phyloP scores from a whole-genome alignment of 2,113 vertebrate genomes.

The Lynx canadensis region DNA sequence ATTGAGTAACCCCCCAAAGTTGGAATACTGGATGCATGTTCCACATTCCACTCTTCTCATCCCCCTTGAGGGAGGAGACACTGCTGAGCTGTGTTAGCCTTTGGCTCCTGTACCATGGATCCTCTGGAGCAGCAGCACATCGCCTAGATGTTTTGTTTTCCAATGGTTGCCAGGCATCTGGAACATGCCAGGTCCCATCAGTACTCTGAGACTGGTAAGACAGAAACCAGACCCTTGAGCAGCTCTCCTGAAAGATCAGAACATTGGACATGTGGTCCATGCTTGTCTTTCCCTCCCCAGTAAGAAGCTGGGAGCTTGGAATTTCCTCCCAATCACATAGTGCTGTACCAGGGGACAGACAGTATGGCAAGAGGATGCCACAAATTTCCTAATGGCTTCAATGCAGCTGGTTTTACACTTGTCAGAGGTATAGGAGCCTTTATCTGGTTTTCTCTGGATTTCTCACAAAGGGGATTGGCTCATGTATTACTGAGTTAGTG shows the following conservation, averaged over 20 bases:
- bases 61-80: background rate
- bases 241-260: background rate
- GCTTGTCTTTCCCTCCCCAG: background rate
- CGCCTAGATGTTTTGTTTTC: background rate
- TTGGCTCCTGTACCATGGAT: background rate
- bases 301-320: background rate
- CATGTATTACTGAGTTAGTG: background rate
- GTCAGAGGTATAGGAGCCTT: background rate
- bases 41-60: background rate
- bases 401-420: background rate
- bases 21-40: background rate
- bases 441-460: background rate
- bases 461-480: background rate
- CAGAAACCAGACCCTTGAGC: background rate
- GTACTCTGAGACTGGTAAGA: background rate
- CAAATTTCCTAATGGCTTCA: background rate
- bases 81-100: background rate
- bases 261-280: background rate
- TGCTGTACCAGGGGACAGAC: background rate
- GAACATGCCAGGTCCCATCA: background rate
- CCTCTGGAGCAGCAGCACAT: background rate
- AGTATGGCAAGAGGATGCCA: background rate
- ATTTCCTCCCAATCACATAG: background rate
- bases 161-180: background rate
- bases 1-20: background rate